These are phyloP conservation scores for Agonopterix alstromeriana DNA, from an alignment of 2,888 invertebrate genomes.

Conservation along the genomic window DNA sequence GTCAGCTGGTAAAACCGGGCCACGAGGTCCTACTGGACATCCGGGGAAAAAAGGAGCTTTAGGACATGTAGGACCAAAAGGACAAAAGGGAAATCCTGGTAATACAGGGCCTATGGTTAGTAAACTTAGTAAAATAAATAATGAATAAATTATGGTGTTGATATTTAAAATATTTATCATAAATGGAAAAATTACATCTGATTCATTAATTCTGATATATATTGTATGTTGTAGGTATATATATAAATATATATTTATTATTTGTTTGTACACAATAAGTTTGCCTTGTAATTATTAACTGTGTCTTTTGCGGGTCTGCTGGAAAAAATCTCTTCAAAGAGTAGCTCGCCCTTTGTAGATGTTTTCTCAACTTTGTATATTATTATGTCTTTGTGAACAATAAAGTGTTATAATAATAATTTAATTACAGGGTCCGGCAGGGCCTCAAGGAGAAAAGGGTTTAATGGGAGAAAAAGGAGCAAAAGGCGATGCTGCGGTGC, in stretches of 20 bases:
- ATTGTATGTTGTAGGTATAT: too few relatives aligned
- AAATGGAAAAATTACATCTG: too few relatives aligned
- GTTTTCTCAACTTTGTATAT: too few relatives aligned
- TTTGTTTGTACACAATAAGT: too few relatives aligned
- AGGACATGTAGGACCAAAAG: conserved; percentile 50
- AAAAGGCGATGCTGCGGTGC: conserved; percentile 41
- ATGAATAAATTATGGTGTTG: neutral
- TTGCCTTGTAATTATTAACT: too few relatives aligned
- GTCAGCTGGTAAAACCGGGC: conserved; percentile 7
- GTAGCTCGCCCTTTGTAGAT: too few relatives aligned
- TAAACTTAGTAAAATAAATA: neutral
- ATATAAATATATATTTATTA: too few relatives aligned
- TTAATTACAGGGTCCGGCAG: conserved; percentile 54
- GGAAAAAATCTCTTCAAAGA: too few relatives aligned
- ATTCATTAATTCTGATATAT: too few relatives aligned
- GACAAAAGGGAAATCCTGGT: conserved; percentile 59
- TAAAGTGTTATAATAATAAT: neutral
- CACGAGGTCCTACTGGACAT: conserved; percentile 9
- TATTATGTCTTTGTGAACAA: too few relatives aligned
- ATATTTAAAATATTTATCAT: neutral
- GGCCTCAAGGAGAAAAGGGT: conserved; percentile 55
- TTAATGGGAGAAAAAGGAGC: conserved; percentile 38
- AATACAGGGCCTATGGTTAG: conserved; percentile 9
- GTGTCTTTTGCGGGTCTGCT: too few relatives aligned
- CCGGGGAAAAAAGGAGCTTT: conserved; percentile 9